These are phyloP conservation scores for Homalodisca vitripennis DNA, from an alignment of 1,140 invertebrate genomes.

Conservation along the genomic window DNA sequence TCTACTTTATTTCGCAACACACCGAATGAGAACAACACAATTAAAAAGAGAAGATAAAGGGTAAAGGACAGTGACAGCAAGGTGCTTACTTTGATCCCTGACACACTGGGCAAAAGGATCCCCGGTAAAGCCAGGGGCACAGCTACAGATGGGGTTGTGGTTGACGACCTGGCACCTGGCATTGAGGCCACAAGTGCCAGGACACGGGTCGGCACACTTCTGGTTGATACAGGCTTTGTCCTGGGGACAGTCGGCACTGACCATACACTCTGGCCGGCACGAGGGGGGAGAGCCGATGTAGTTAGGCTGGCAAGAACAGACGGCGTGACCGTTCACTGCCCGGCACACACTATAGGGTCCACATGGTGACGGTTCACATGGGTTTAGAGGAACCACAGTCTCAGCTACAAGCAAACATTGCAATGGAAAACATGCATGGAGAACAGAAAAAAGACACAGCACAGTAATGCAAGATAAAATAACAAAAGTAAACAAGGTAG, in stretches of 20 bases:
- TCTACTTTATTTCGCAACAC: no score
- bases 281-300: slow-evolving; percentile 70
- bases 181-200: slow-evolving; percentile 65
- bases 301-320: slow-evolving; percentile 72
- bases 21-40: no score
- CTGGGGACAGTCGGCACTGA: slow-evolving; percentile 67
- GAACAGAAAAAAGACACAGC: slow-evolving; percentile 48
- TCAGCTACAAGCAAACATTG: slow-evolving; percentile 42
- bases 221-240: slow-evolving; percentile 67
- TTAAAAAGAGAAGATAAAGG: neutral
- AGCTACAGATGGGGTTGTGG: slow-evolving; percentile 71
- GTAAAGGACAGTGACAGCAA: slow-evolving; percentile 32
- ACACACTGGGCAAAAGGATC: slow-evolving; percentile 75
- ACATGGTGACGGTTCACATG: slow-evolving; percentile 71
- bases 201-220: slow-evolving; percentile 69
- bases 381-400: slow-evolving; percentile 52
- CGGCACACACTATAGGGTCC: slow-evolving; percentile 71
- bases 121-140: slow-evolving; percentile 66
- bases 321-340: slow-evolving; percentile 58
- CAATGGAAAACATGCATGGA: slow-evolving; percentile 50
- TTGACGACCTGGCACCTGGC: slow-evolving; percentile 71
- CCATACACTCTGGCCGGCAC: slow-evolving; percentile 73
- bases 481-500: no score
- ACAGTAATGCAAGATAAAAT: no score
- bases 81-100: slow-evolving; percentile 55